Evolutionary conservation across 2,797 vertebrate species (phyloP).

Genomic region (Allobates femoralis): DNA sequence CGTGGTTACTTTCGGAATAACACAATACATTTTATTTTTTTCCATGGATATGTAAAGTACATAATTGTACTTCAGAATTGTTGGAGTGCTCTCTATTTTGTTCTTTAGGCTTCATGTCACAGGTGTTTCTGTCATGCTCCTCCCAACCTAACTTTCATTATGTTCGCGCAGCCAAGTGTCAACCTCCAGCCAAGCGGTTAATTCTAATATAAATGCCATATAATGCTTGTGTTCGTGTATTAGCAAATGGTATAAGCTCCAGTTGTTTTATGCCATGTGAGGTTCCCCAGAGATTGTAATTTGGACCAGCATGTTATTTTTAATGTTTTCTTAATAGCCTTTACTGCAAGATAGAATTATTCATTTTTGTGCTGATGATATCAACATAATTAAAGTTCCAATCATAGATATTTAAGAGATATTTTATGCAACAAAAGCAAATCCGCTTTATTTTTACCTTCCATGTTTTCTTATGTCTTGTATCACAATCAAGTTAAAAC

Average conservation of each 20-base stretch:
- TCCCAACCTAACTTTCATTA: slow-evolving; percentile 47
- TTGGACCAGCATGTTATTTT: slow-evolving; percentile 55
- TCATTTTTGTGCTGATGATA: slow-evolving; percentile 40
- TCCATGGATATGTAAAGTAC: neutral
- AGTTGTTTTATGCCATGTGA: slow-evolving; percentile 55
- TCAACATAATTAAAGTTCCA: slow-evolving; percentile 50
- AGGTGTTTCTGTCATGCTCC: neutral
- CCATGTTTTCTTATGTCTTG: neutral
- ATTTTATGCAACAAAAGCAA: neutral
- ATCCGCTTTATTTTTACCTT: neutral
- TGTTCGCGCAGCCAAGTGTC: slow-evolving; percentile 44
- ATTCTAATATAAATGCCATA: slow-evolving; percentile 60
- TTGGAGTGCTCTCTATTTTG: neutral
- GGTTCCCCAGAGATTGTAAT: slow-evolving; percentile 57
- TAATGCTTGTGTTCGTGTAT: slow-evolving; percentile 52
- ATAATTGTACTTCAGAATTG: neutral
- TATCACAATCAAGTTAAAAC: slow-evolving; percentile 3
- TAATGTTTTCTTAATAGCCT: slow-evolving; percentile 61
- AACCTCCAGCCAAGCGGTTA: slow-evolving; percentile 53
- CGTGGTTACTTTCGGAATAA: too few species aligned
- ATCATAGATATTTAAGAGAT: slow-evolving; percentile 23
- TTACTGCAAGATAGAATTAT: slow-evolving; percentile 51
- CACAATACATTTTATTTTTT: neutral
- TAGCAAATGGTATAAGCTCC: slow-evolving; percentile 53
- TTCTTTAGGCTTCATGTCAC: slow-evolving; percentile 2